Conservation (phyloP, 2,888 invertebrate genomes). For the Oeneis ivallda region DNA sequence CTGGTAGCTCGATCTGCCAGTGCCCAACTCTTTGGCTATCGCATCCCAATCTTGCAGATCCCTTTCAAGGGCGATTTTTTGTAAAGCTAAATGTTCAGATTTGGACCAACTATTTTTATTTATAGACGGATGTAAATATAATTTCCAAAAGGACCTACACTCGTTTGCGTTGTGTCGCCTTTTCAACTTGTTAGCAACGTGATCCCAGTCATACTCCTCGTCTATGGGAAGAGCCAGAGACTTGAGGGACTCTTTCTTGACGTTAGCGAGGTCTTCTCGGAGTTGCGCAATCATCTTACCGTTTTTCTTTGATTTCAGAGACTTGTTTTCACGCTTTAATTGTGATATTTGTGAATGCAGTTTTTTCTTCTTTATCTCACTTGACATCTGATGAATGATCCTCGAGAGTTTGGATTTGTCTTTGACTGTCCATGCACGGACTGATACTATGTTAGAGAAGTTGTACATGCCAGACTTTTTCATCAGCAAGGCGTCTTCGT, state of each 20-base stretch:
- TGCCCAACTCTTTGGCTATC: conserved; percentile 81
- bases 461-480: conserved; percentile 64
- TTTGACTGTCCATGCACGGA: conserved; percentile 78
- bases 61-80: conserved; percentile 54
- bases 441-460: conserved; percentile 67
- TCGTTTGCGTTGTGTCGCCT: conserved; percentile 83
- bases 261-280: conserved; percentile 45
- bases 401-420: conserved; percentile 80
- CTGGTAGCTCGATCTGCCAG: conserved; percentile 84
- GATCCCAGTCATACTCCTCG: conserved; percentile 82
- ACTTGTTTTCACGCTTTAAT: conserved; percentile 44
- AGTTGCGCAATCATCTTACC: conserved; percentile 42
- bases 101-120: conserved; percentile 74
- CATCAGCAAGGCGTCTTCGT: conserved; percentile 80
- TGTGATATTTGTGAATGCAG: conserved; percentile 49
- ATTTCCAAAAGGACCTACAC: conserved; percentile 87
- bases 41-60: conserved; percentile 84
- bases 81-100: conserved; percentile 54
- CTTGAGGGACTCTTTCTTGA: conserved; percentile 50
- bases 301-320: conserved; percentile 29
- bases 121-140: conserved; percentile 85
- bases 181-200: conserved; percentile 70
- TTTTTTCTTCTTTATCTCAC: conserved; percentile 48
- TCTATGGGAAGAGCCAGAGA: conserved; percentile 60
- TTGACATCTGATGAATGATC: conserved; percentile 69